phyloP scores from a whole-genome alignment of 1,140 invertebrate species.

The Lutraria rhynchaena region DNA sequence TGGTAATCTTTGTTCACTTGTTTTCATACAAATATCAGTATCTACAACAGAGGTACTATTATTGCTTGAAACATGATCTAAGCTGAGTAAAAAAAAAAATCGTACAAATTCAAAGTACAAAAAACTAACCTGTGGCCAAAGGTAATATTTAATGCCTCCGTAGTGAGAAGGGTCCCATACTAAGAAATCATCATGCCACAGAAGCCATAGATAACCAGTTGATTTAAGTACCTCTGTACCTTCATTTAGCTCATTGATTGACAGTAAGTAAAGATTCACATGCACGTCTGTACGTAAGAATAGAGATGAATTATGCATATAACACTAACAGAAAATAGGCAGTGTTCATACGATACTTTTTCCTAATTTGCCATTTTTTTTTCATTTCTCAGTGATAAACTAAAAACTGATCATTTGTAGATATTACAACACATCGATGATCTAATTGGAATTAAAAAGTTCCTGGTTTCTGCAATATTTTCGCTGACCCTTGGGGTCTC shows the following conservation, averaged over 20 bases:
- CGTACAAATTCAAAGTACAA: not conserved
- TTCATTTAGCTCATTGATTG: not conserved
- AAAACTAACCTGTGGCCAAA: too few relatives aligned
- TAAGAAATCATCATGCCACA: not conserved
- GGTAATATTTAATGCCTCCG: not conserved
- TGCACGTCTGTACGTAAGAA: not conserved
- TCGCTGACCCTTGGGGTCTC: too few relatives aligned
- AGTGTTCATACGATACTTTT: too few relatives aligned
- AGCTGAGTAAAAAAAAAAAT: not conserved
- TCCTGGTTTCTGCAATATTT: too few relatives aligned
- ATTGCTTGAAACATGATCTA: not conserved
- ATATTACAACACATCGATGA: too few relatives aligned
- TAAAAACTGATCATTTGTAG: too few relatives aligned
- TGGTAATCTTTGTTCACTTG: too few relatives aligned
- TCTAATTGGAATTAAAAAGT: too few relatives aligned
- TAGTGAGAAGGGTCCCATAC: not conserved
- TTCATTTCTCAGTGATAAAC: too few relatives aligned
- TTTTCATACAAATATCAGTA: not conserved
- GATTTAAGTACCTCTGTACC: not conserved
- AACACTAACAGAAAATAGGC: too few relatives aligned
- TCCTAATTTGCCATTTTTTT: too few relatives aligned
- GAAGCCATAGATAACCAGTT: not conserved
- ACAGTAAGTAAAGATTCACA: not conserved
- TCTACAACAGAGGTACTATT: not conserved
- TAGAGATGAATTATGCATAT: too few relatives aligned